Evolutionary conservation across 1,140 invertebrate genomes (phyloP).

Genomic region (Protaetia brevitarsis): DNA sequence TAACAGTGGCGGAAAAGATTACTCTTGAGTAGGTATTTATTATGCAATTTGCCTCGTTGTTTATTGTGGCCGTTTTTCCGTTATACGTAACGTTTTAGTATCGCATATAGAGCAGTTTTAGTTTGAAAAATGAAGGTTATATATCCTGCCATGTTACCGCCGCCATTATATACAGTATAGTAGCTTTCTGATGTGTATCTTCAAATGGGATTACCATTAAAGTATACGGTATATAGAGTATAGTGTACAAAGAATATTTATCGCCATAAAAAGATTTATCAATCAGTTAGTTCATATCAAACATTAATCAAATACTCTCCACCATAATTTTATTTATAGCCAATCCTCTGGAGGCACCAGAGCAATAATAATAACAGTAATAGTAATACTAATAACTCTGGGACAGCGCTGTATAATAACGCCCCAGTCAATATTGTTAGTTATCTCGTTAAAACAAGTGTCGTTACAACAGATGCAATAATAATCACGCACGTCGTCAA

Average conservation of each 20-base stretch:
- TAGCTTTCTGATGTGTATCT: no score
- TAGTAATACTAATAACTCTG: constrained; percentile 1
- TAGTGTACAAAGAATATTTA: no score
- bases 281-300: no score
- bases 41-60: constrained; percentile 9
- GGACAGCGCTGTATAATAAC: constrained; percentile 15
- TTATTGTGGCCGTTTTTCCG: background rate
- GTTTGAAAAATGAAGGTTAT: no score
- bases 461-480: constrained; percentile 24
- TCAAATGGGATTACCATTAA: no score
- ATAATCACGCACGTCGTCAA: constrained; percentile 32
- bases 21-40: constrained; percentile 17
- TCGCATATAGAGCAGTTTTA: no score
- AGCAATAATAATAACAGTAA: constrained; percentile 5
- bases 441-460: constrained; percentile 28
- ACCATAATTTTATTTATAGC: background rate
- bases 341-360: background rate
- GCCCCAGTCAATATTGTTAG: constrained; percentile 29
- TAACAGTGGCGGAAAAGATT: background rate
- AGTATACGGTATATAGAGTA: no score
- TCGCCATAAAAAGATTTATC: no score
- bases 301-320: background rate
- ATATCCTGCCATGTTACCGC: no score
- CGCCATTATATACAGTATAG: no score
- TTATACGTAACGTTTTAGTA: background rate